Evolutionary conservation across 2,797 vertebrate genomes (phyloP), one percentile per base, ranked within the genome.

Genomic region (Hydrophis major): DNA sequence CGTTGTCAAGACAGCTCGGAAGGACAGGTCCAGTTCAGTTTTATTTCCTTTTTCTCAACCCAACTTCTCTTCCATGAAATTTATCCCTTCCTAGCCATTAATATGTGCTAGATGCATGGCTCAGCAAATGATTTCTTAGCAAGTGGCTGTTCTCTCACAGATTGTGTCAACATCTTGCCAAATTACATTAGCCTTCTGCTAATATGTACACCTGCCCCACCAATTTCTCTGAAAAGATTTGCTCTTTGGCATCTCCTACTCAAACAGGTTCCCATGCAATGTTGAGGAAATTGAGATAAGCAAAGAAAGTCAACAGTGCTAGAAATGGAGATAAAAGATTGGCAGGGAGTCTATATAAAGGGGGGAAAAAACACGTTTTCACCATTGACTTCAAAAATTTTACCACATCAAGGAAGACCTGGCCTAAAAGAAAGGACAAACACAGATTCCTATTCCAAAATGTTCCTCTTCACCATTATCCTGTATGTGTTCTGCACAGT

Each of bases 321-420:
- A 83, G 88, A 74, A n/a, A 25, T n/a, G 14, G 47, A 56, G 60
- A 4, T 14, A 27, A 83, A 60, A 55, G 32, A 20, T 16, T 22
- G 55, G 10, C 5, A 90, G 89, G 28, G 18, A 88, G 14, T 32
- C 66, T 69, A 69, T 32, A 6, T 90, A 93, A 25, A 90, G 42
- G 25, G 0, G 0, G 0, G n/a, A 42, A 42, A 25, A 57, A 88
- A 14, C 59, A 56, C 10, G 0, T 6, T 0, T 91, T 78, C 61
- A 25, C 37, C 74, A 2, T 25, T 11, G 12, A 14, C 32, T 0
- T 5, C 13, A 8, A 6, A 27, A 27, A 56, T 55, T 86, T 22
- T 92, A 14, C 27, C 28, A 22, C 6, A 7, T 5, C 57, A 56
- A 32, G 22, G 50, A 13, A 86, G 0, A 0, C 60, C 18, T 42